Base-by-base conservation (phyloP, 2,888 invertebrate species). In the Andrena bucephala region DNA sequence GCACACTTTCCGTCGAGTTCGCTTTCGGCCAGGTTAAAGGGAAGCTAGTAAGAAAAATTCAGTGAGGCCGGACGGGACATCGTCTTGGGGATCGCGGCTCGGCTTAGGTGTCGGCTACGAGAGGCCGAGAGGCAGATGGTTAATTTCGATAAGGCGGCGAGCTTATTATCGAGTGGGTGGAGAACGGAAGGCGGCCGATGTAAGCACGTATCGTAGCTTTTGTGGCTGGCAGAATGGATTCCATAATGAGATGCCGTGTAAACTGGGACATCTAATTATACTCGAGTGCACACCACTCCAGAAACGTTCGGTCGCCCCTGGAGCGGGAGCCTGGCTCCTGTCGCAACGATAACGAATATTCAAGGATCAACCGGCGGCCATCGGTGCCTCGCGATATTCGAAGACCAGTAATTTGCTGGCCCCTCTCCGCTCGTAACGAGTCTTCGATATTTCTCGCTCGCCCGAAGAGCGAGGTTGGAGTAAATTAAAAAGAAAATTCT, bases 221-320 rank as follows among this genome's bases (percentile, higher is more conserved):
- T 86, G 89, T 86, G 76, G 78, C 70, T 76, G 74, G 85, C 84
- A 82, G 87, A 87, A 87, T 86, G 89, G 88, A 90, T 91, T 90
- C 86, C 91, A 89, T 91, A 92, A 91, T 91, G 91, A 91, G 91
- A 91, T 89, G 88, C 89, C 84, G 84, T 87, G 90, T 89, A 90
- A 90, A 92, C 90, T 92, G 89, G 92, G 90, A 91, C 91, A 90
- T 91, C 90, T 91, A 91, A 89, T 92, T 92, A 91, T 90, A 91
- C 92, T 88, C 89, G 89, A 91, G 91, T 88, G 90, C 90, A 89
- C 85, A 73, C 84, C 73, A 84, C 84, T 87, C 70, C 68, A 81
- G 82, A 75, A 83, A 84, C 78, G 86, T 86, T 86, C 75, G 77
- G 73, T 67, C 81, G 87, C 78, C 84, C 87, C 86, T 86, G 87